Evolutionary conservation across 2,888 invertebrate species (phyloP).

Genomic region (Drosophila atroscutellata): DNA sequence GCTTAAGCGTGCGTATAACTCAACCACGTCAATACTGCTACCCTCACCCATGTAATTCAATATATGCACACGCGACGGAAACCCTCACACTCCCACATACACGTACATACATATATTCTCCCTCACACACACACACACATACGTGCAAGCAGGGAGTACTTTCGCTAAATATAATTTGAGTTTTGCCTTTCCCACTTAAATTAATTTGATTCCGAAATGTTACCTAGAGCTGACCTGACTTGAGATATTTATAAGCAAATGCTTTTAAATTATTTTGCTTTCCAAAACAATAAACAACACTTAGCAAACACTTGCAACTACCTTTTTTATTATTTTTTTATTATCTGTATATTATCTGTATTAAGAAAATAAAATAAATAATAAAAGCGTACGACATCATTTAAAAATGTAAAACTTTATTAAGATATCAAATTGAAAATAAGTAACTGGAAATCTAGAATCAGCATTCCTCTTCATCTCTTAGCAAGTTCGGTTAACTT

Average conservation of each 20-base stretch:
- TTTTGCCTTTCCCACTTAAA: constrained; percentile 50
- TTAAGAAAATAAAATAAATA: neutral
- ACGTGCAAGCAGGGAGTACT: neutral
- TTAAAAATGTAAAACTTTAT: no score
- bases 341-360: neutral
- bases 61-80: constrained; percentile 28
- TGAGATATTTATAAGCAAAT: constrained; percentile 28
- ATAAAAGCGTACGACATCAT: no score
- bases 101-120: neutral
- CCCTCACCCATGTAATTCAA: constrained; percentile 42
- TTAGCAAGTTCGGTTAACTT: neutral
- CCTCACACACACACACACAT: constrained; percentile 3
- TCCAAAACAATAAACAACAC: neutral
- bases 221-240: constrained; percentile 24
- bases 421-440: no score
- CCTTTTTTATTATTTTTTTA: neutral
- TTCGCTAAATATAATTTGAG: constrained; percentile 43
- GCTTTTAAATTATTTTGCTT: constrained; percentile 25
- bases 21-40: constrained; percentile 33
- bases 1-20: constrained; percentile 61
- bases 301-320: neutral
- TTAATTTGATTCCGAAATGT: constrained; percentile 45
- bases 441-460: neutral
- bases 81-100: constrained; percentile 2
- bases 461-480: neutral